Evolutionary conservation across 1,140 invertebrate species (phyloP).

Genomic region (Brachionus angularis): DNA sequence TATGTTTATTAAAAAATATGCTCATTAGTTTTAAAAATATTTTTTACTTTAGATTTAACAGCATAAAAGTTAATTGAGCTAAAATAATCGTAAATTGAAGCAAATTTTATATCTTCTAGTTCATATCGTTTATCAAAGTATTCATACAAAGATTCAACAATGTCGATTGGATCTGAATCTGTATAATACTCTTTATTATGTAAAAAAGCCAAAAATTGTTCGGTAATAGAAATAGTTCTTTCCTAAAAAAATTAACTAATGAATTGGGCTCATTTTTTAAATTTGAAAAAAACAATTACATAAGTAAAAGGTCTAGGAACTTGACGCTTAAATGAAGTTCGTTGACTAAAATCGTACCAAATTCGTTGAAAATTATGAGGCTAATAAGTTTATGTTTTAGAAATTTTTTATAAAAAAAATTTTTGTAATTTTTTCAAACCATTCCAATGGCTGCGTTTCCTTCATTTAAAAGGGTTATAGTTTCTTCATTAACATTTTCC

Average conservation of each 20-base stretch:
- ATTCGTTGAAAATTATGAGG: conserved; percentile 40
- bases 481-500: conserved; percentile 13
- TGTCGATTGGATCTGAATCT: neutral
- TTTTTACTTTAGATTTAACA: conserved; percentile 1
- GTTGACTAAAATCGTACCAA: conserved; percentile 33
- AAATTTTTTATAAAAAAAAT: neutral
- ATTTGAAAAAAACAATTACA: neutral
- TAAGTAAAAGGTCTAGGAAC: conserved; percentile 32
- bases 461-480: conserved; percentile 9
- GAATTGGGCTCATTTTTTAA: neutral
- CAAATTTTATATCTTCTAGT: conserved; percentile 33
- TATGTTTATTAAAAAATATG: neutral
- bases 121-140: conserved; percentile 30
- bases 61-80: conserved; percentile 31
- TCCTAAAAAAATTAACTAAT: conserved; percentile 8
- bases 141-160: conserved; percentile 41
- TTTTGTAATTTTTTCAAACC: neutral
- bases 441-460: conserved; percentile 31
- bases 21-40: neutral
- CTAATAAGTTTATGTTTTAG: neutral
- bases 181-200: conserved; percentile 5
- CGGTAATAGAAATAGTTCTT: conserved; percentile 11
- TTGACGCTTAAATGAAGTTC: conserved; percentile 34
- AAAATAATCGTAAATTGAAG: conserved; percentile 22
- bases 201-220: conserved; percentile 37